Base-by-base conservation (phyloP, 2,888 invertebrate species). In the Abrostola tripartita region DNA sequence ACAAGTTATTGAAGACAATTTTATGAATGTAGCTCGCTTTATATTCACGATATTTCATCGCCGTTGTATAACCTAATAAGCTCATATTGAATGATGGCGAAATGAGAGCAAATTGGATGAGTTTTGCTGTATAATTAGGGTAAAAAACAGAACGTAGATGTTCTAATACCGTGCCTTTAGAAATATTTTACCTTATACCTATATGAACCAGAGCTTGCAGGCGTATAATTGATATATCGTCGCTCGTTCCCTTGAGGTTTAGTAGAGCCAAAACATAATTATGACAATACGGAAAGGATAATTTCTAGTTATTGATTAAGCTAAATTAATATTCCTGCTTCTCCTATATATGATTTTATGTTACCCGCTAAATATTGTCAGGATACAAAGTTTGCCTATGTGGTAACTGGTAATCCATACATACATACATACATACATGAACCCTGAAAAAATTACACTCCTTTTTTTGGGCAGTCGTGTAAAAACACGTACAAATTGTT, bases 1-100 rank as follows among this genome's bases (percentile, higher is more conserved):
- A 65, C 42, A 51, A 57, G 64, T 53, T 71, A 77, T 74, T 69
- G 62, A 65, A 65, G 37, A 38, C 40, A 63, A 71, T 73, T 70
- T 67, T 52, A 61, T 59, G 68, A 74, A 69, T 65, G 47, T 61
- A 54, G 47, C 44, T 51, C 56, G 52, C 63, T 71, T 64, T 49
- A 78, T 63, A 65, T 76, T 62, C 58, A 54, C 60, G 55, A 68
- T 64, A n/a, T 14, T 60, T 47, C 35, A 61, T 37, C 52, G 54
- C 40, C 24, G 49, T 12, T 59, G 53, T 37, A 52, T 57, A 65
- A 60, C n/a, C 37, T 64, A 73, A 62, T 73, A 65, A 70, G 55
- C 44, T 36, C 42, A 42, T 62, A 72, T 67, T 68, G 37, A 71
- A 58, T 66, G 64, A 73, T 10, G 24, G 10, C 37, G 49, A 10